Conservation (phyloP, 2,113 vertebrate genomes). For the Rhizomys pruinosus region DNA sequence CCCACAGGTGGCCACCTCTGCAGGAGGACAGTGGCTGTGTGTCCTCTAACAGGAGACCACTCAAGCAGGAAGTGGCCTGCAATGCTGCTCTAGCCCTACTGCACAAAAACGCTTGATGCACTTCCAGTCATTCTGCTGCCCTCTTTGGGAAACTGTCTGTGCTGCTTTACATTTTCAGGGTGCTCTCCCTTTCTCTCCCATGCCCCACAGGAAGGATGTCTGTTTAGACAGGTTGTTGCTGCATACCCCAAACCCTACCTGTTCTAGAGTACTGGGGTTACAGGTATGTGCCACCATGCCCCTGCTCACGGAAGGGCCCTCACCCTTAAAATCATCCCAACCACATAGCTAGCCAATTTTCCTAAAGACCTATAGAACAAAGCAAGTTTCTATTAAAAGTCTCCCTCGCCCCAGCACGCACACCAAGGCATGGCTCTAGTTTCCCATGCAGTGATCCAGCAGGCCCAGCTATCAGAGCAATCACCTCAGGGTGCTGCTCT, state of each 20-base stretch:
- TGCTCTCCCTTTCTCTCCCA: not conserved
- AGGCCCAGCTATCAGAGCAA: too few relatives aligned
- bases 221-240: not conserved
- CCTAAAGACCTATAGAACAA: not conserved
- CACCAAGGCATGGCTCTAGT: not conserved
- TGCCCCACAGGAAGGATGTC: not conserved
- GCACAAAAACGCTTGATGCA: not conserved
- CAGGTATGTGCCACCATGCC: not conserved
- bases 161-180: not conserved
- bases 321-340: not conserved
- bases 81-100: not conserved
- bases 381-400: not conserved
- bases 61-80: not conserved
- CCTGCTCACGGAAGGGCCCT: not conserved
- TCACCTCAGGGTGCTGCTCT: not conserved
- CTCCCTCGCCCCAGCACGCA: not conserved
- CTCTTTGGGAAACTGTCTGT: not conserved
- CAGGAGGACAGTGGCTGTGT: not conserved
- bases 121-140: not conserved
- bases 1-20: not conserved
- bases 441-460: not conserved
- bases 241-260: not conserved
- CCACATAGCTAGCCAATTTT: not conserved
- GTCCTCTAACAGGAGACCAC: not conserved
- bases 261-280: not conserved